phyloP scores from a whole-genome alignment of 1,140 invertebrate genomes.

The Andricus grossulariae region DNA sequence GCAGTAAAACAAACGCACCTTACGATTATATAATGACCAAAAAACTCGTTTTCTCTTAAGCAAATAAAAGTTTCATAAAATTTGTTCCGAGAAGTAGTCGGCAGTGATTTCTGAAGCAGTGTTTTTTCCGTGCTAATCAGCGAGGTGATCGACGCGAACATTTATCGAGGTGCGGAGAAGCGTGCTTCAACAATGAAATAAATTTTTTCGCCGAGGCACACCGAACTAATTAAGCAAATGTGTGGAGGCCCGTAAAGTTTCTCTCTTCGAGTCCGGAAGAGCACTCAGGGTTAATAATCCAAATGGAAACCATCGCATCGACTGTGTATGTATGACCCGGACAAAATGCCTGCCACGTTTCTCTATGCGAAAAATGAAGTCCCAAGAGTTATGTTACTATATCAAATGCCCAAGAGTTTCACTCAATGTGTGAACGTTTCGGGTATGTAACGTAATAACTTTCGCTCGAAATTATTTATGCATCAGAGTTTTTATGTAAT shows the following conservation, averaged over 20 bases:
- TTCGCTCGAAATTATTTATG: constrained; percentile 26
- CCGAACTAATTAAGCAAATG: constrained; percentile 26
- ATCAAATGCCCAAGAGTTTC: neutral
- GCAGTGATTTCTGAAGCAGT: neutral
- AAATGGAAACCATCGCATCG: neutral
- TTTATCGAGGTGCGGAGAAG: constrained; percentile 2
- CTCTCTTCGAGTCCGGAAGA: neutral
- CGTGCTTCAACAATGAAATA: constrained; percentile 4
- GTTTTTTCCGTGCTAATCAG: neutral
- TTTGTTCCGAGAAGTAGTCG: constrained; percentile 3
- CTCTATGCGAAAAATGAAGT: neutral
- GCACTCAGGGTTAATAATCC: constrained; percentile 25
- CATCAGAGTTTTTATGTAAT: constrained; percentile 1
- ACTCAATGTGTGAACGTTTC: constrained; percentile 1
- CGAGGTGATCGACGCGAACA: neutral
- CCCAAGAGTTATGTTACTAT: neutral
- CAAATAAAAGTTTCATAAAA: neutral
- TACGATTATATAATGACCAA: neutral
- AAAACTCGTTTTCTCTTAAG: neutral
- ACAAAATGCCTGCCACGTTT: neutral
- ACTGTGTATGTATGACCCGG: neutral
- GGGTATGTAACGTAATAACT: neutral
- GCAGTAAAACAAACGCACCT: no score
- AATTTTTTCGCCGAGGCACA: neutral
- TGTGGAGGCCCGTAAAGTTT: constrained; percentile 10